Evolutionary conservation across 2,888 invertebrate species (phyloP).

Genomic region (Mantis religiosa): DNA sequence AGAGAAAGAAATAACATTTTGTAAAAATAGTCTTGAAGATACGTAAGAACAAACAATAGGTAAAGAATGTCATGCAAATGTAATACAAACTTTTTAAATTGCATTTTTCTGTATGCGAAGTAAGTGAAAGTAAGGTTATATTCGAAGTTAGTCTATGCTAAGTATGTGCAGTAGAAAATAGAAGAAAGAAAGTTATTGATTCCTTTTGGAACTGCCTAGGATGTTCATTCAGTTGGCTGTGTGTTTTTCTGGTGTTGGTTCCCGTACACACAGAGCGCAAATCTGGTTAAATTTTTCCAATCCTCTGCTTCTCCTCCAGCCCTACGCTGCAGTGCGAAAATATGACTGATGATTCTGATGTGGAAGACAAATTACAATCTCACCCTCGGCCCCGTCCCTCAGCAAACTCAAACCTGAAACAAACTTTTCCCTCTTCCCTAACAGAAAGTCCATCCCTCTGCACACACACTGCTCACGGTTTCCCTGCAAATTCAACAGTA

Average conservation of each 20-base stretch:
- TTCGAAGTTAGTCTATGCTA: too few relatives aligned
- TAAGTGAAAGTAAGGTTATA: too few relatives aligned
- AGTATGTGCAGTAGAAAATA: too few relatives aligned
- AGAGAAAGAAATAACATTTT: too few relatives aligned
- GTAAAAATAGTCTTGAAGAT: too few relatives aligned
- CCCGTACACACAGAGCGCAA: neutral
- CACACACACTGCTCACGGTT: neutral
- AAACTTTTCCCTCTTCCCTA: neutral
- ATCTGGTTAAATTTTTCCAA: neutral
- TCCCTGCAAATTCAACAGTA: neutral
- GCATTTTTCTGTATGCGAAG: too few relatives aligned
- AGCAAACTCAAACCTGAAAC: neutral
- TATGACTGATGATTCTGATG: conserved; percentile 3
- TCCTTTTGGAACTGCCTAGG: neutral
- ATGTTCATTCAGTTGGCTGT: neutral
- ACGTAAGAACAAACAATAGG: too few relatives aligned
- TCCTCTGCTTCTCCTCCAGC: neutral
- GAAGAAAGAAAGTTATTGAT: neutral
- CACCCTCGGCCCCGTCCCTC: neutral
- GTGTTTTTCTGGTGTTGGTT: neutral
- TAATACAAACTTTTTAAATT: too few relatives aligned
- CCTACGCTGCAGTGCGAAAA: neutral
- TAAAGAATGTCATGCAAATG: too few relatives aligned
- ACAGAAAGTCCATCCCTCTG: neutral
- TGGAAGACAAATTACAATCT: conserved; percentile 1